phyloP scores from a whole-genome alignment of 2,113 vertebrate species.

The Melospiza georgiana region DNA sequence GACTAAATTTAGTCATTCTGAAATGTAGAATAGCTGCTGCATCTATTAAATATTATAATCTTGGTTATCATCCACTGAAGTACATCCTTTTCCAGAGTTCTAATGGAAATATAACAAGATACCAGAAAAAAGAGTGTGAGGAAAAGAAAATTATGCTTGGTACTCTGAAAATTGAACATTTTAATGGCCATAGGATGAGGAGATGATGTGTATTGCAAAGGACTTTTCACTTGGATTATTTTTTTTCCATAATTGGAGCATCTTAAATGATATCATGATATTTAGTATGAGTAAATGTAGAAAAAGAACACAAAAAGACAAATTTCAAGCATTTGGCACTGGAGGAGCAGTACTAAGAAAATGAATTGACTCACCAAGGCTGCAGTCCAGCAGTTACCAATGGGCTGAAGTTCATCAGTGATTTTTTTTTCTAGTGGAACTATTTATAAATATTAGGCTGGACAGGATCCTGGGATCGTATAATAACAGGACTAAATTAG shows the following conservation, averaged over 20 bases:
- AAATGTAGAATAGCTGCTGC: background rate
- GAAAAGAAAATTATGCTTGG: background rate
- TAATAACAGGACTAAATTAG: background rate
- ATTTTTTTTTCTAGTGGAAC: background rate
- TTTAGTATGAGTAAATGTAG: background rate
- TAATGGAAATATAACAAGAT: constrained; percentile 18
- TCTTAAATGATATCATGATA: background rate
- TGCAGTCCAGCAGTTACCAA: background rate
- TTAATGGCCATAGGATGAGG: background rate
- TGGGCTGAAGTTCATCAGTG: background rate
- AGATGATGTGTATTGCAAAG: background rate
- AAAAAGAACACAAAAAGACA: background rate
- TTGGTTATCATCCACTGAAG: constrained; percentile 3
- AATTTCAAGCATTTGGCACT: background rate
- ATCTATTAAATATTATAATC: background rate
- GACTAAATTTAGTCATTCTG: constrained; percentile 14
- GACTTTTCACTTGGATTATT: background rate
- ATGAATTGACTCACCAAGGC: background rate
- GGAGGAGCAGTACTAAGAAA: background rate
- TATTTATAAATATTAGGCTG: background rate
- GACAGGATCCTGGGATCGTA: background rate
- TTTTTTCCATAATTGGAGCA: background rate
- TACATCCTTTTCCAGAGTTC: background rate
- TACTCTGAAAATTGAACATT: constrained; percentile 21
- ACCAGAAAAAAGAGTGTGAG: background rate